phyloP scores from a whole-genome alignment of 2,113 vertebrate genomes.

The Litocranius walleri region DNA sequence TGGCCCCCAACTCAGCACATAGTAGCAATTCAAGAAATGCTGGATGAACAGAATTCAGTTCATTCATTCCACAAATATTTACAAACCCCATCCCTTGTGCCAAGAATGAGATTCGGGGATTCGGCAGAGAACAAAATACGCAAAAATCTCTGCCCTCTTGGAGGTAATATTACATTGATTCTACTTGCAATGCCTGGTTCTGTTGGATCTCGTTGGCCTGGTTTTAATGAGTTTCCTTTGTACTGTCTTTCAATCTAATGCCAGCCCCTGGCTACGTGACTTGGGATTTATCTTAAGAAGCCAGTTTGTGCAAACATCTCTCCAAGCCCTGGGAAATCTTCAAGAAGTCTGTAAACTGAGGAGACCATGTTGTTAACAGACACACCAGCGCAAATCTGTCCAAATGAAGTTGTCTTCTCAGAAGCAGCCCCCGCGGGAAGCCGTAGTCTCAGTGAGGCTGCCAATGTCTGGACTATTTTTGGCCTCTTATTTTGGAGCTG shows the following conservation, averaged over 20 bases:
- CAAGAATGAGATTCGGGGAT: background rate
- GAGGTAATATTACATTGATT: background rate
- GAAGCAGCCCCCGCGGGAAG: background rate
- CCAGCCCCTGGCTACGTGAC: conserved; percentile 30
- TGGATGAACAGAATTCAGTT: background rate
- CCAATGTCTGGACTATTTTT: conserved; percentile 48
- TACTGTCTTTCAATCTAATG: conserved; percentile 29
- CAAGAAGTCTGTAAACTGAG: background rate
- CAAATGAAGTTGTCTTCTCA: conserved; percentile 58
- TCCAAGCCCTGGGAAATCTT: conserved; percentile 29
- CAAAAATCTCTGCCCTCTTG: background rate
- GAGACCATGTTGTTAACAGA: background rate
- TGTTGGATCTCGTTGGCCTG: background rate
- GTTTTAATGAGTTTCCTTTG: conserved; percentile 48
- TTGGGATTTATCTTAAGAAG: conserved; percentile 44
- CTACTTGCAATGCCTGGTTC: conserved; percentile 22
- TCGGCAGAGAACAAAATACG: background rate
- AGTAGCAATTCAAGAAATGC: background rate
- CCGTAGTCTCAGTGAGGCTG: background rate
- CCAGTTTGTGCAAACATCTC: conserved; percentile 30
- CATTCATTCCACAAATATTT: background rate
- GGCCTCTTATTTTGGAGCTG: conserved; percentile 21
- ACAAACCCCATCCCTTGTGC: background rate
- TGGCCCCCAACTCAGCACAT: background rate
- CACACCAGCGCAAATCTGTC: background rate